Base-by-base conservation (phyloP, 2,113 vertebrate genomes). In the Chaetura pelagica region DNA sequence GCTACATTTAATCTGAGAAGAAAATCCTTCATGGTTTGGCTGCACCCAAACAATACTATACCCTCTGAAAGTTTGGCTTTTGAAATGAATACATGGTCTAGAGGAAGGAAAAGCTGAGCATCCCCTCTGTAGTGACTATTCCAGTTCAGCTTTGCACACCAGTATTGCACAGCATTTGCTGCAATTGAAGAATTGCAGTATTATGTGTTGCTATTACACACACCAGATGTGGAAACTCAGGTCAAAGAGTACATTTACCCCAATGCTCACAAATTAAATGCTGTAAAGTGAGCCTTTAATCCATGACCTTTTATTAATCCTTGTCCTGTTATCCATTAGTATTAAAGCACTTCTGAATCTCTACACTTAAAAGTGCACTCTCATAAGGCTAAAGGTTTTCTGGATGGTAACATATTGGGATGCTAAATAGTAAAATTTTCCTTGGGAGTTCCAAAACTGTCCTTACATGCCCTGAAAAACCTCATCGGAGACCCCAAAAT, bases 1-100 rank as follows among this genome's bases (percentile, higher is more conserved):
- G 44, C 51, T 74, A 55, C 95, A 92, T 92, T 89, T 80, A 80
- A 84, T 66, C 87, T 91, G 58, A 74, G 69, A 26, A 48, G 38
- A 72, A 94, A 93, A 77, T 90, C 69, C 42, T 30, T 73, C 67
- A 59, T 85, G 87, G 71, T 90, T 87, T 93, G 89, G 86, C 81
- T 90, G 81, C 81, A 84, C 71, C 82, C 77, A 84, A 58, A 91
- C 63, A 82, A 82, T 80, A 48, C 52, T 87, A 29, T 23, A 24
- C 52, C 64, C 69, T 29, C 68, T 68, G 49, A 71, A 89, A 84
- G 26, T 54, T 7, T 89, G 66, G 66, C 44, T 94, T 91, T 89
- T 80, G 57, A 76, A 88, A 82, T 35, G 1, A 92, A 72, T 68
- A 87, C 38, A 19, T 73, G 51, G 44, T 76, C 51, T 61, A 69